Percentiles rank a stretch among this genome's conserved stretches.
Evolutionary conservation across 2,797 vertebrate species (phyloP).

Genomic region (Dendrocincla tyrannina): DNA sequence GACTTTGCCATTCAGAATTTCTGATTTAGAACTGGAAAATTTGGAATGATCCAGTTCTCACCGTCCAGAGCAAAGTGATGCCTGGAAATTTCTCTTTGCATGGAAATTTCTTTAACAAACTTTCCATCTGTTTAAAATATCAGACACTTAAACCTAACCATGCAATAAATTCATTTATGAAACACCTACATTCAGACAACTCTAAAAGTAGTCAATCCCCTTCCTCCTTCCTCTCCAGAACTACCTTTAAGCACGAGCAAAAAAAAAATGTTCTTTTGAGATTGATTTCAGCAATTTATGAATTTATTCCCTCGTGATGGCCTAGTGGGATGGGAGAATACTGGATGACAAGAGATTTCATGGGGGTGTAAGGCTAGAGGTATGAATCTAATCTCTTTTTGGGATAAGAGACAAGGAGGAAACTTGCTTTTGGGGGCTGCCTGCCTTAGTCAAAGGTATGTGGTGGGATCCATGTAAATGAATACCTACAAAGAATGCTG

Average conservation of each 20-base stretch:
- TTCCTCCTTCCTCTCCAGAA: not conserved
- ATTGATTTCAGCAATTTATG: not conserved
- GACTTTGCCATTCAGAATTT: not conserved
- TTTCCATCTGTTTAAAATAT: not conserved
- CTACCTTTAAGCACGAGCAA: not conserved
- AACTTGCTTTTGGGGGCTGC: not conserved
- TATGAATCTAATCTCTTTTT: not conserved
- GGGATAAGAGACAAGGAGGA: not conserved
- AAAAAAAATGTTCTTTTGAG: not conserved
- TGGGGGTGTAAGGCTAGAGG: accelerated
- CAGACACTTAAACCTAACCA: not conserved
- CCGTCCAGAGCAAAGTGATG: not conserved
- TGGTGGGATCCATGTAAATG: not conserved
- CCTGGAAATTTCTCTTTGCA: not conserved
- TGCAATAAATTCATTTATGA: not conserved
- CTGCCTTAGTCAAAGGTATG: accelerated
- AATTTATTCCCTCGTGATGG: not conserved
- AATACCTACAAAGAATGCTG: accelerated
- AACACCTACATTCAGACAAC: not conserved
- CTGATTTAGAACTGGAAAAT: not conserved
- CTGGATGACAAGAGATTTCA: not conserved
- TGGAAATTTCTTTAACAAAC: not conserved
- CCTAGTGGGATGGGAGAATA: not conserved
- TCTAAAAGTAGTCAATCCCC: not conserved
- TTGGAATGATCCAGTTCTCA: not conserved